phyloP scores from a whole-genome alignment of 2,113 vertebrate genomes.

The Phasianus colchicus region DNA sequence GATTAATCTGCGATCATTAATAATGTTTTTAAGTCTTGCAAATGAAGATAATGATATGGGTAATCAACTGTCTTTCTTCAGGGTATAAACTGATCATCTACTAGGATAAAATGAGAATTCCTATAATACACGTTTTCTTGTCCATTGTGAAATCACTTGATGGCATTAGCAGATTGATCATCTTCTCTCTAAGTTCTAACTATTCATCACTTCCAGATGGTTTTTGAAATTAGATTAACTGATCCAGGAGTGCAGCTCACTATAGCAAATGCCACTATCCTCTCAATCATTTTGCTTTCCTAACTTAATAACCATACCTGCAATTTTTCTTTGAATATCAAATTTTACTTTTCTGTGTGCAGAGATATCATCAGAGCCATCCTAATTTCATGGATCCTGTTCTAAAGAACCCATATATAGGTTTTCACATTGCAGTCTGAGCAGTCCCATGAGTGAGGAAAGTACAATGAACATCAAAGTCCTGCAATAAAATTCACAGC shows the following conservation, averaged over 20 bases:
- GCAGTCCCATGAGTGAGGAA: background rate
- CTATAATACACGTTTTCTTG: conserved; percentile 44
- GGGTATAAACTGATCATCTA: conserved; percentile 34
- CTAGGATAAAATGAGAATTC: conserved; percentile 40
- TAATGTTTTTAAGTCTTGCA: conserved; percentile 36
- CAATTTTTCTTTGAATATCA: background rate
- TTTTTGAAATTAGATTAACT: conserved; percentile 33
- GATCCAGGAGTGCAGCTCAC: background rate
- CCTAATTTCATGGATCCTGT: background rate
- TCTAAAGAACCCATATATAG: background rate
- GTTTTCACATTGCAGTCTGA: background rate
- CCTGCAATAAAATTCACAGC: background rate
- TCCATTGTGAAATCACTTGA: conserved; percentile 18
- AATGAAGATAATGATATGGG: conserved; percentile 28
- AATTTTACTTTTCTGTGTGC: background rate
- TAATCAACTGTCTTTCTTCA: conserved; percentile 31
- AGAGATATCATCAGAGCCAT: background rate
- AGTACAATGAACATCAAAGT: background rate
- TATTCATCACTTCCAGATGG: conserved; percentile 38
- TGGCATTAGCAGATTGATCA: conserved; percentile 39
- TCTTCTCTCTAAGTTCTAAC: background rate
- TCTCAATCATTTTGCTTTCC: conserved; percentile 14
- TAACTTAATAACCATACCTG: background rate
- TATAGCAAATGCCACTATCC: background rate
- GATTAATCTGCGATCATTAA: conserved; percentile 33